Base-by-base conservation (phyloP, 1,140 invertebrate species). In the Battus philenor region DNA sequence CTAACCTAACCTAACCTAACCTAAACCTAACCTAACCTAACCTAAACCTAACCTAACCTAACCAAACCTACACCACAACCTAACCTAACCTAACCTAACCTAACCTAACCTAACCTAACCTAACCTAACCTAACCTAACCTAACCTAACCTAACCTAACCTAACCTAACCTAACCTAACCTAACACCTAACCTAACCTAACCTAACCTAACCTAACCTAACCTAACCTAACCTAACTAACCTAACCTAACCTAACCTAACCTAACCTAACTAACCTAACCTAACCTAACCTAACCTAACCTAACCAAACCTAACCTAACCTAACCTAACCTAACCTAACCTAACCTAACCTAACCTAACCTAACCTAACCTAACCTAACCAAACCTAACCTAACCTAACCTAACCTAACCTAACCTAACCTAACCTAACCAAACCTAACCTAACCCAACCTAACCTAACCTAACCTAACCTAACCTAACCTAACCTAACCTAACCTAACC, bases 391-490 rank as follows among this genome's bases (percentile, higher is more conserved):
- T 49, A 56, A 53, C 51, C 51, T 46, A 54, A 59, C 56, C 51
- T 48, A 59, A 55, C 57, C 52, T 45, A 52, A 54, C 51, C 48
- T 49, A 55, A 54, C 44, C 51, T 44, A 49, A 59, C 49, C 54
- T 52, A 57, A 57, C 54, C 54, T 52, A 52, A 57, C 54, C 54
- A 48, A 57, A 57, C 54, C 54, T 51, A 51, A 56, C 54, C 54
- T 50, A 57, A 56, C 54, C 54, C 49, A 58, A 58, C 54, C 54
- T 53, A 53, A 58, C 54, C 52, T 48, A 52, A 57, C 54, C 54
- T 52, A 57, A 57, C 54, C 65, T 68, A 86, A 84, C 78, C 76
- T 74, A 73, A 86, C 73, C 82, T 77, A 81, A 84, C 63, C 68
- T 55, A 55, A 61, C 59, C 60, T 58, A 68, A 61, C 64, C 6